Evolutionary conservation across 1,140 invertebrate genomes (phyloP), one percentile per base, ranked within the genome.

Genomic region (Euwallacea fornicatus): DNA sequence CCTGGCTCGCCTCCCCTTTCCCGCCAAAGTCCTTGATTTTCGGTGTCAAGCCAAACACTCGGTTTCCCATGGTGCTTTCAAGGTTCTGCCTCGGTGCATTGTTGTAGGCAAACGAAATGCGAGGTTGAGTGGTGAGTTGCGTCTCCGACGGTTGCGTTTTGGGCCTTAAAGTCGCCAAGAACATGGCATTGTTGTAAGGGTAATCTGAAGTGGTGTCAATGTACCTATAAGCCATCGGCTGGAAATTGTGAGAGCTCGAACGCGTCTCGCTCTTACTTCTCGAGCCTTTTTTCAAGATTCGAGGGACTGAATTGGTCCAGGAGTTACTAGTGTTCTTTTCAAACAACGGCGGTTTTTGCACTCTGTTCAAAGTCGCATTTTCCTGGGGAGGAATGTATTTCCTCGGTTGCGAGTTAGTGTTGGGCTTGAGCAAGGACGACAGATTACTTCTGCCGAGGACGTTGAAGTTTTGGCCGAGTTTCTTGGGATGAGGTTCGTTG

Each of bases 141-240:
- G 42, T 53, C 16, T 62, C 59, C 7, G 56, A 2, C 9, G 13
- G 11, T 11, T 54, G 59, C 7, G 69, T 10, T 59, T 71, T 71
- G 2, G 54, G 61, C 43, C 42, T 58, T 10, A 63, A 64, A 65
- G 67, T 65, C 16, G 56, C 58, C 0, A 66, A 41, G 33, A 72
- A 72, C 58, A 67, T 67, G 44, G 70, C 70, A 41, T 66, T 72
- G 41, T 72, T 67, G 60, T 77, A 70, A 47, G 71, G 67, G 66
- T 72, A 72, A 50, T 76, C 67, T 2, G 62, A 73, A 1, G 66
- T 76, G 10, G 78, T 75, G 53, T 82, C 81, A 33, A 82, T 80
- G 66, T 81, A 82, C 33, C 80, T 72, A 61, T 82, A 81, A 15
- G 79, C 79, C 78, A 81, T 81, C 0, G 80, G 80, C 11, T 76